Evolutionary conservation across 2,113 vertebrate species (phyloP).

Genomic region (Phylloscopus trochiloides): DNA sequence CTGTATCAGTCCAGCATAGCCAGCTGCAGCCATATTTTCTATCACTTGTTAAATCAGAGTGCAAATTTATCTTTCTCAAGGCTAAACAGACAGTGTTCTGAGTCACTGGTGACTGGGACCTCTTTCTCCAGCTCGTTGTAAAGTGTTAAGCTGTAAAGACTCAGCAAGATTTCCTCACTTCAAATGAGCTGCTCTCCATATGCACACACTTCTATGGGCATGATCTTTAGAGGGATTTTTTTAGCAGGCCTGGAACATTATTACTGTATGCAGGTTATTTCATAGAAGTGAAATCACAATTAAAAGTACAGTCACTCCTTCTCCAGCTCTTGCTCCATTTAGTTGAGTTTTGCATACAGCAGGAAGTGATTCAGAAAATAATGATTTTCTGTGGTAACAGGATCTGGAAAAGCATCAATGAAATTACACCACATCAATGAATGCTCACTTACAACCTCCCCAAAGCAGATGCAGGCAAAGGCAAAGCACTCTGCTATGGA

Average conservation of each 20-base stretch:
- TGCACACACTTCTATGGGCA: rapidly evolving
- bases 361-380: constrained; percentile 31
- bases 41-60: neutral
- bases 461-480: neutral
- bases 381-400: neutral
- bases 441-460: neutral
- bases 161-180: neutral
- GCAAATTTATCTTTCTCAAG: neutral
- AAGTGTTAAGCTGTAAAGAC: neutral
- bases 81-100: neutral
- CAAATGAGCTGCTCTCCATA: rapidly evolving
- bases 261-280: neutral
- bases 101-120: neutral
- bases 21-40: neutral
- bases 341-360: neutral
- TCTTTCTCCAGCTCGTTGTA: neutral
- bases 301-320: neutral
- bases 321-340: neutral
- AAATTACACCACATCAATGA: neutral
- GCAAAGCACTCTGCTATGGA: neutral
- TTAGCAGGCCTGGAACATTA: neutral
- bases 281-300: neutral
- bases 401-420: neutral
- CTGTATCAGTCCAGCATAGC: neutral
- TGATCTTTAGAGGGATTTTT: neutral